Base-by-base conservation (phyloP, 1,140 invertebrate genomes). In the Zaprionus gabonicus region DNA sequence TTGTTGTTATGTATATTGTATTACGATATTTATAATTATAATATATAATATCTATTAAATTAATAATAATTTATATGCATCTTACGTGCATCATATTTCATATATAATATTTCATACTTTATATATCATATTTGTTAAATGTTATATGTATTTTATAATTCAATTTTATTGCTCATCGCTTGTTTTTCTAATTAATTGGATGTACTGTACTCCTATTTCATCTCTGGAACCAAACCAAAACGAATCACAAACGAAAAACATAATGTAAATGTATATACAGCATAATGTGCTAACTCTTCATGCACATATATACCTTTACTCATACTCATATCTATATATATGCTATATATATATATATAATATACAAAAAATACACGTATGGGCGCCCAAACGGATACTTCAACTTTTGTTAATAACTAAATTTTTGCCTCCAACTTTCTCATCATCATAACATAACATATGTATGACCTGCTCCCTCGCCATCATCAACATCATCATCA, bases 11-110 rank as follows among this genome's bases (percentile, higher is more conserved):
- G 25, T 79, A 60, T 70, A 71, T 78, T 73, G 51, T 78, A 67
- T 72, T 74, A 60, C 46, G 57, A 78, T 84, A 79, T 74, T 76
- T 83, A 73, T 72, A 76, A 76, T 76, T 76, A 82, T 75, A 64
- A 56, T 76, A 65, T 83, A 68, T 56, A 63, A 51, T 82, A 63
- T 64, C 53, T 83, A 81, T 46, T 62, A 74, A 72, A 67, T 80
- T 81, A 73, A 77, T 76, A 78, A 53, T 81, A 60, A 82, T 79
- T 66, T 64, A 49, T 82, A 51, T 68, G 67, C 64, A 56, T 66
- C 70, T 74, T 74, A 59, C 75, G 64, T 81, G 74, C 66, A 64
- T 75, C 51, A 56, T 70, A 78, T 78, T 49, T 64, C 28, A 55
- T 63, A 64, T 71, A 71, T 55, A 31, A 65, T 51, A 53, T 56